Evolutionary conservation across 2,797 vertebrate genomes (phyloP).

Genomic region (Vireo griseus): DNA sequence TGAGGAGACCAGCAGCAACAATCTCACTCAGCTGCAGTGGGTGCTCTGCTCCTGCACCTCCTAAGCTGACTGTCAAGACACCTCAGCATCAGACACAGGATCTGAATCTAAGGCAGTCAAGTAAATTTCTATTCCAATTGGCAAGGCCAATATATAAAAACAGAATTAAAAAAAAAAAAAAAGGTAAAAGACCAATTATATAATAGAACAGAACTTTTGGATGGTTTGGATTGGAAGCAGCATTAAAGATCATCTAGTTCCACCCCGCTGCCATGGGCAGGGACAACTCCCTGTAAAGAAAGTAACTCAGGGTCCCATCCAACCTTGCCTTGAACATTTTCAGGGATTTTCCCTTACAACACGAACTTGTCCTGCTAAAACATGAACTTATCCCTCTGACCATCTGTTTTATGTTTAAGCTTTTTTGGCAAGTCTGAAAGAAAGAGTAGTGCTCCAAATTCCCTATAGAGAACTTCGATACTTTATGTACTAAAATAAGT

Average conservation of each 20-base stretch:
- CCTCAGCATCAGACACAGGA: not conserved
- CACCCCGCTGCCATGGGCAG: fast-evolving
- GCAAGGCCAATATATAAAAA: not conserved
- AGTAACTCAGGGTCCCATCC: not conserved
- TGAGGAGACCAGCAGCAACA: not conserved
- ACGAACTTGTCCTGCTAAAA: not conserved
- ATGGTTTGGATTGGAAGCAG: not conserved
- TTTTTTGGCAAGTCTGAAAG: not conserved
- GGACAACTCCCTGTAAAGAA: not conserved
- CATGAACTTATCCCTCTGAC: not conserved
- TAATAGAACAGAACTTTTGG: not conserved
- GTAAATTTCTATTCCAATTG: not conserved
- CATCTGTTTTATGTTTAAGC: not conserved
- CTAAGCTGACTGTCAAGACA: not conserved
- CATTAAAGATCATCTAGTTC: not conserved
- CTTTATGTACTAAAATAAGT: not conserved
- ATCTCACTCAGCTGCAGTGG: not conserved
- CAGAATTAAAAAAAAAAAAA: not conserved
- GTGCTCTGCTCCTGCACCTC: not conserved
- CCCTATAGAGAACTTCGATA: not conserved
- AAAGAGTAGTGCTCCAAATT: not conserved
- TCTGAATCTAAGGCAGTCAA: not conserved
- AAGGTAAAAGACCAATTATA: not conserved
- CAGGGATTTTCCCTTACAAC: not conserved
- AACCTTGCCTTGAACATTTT: not conserved